phyloP scores from a whole-genome alignment of 2,113 vertebrate genomes.

The Sturnus vulgaris region DNA sequence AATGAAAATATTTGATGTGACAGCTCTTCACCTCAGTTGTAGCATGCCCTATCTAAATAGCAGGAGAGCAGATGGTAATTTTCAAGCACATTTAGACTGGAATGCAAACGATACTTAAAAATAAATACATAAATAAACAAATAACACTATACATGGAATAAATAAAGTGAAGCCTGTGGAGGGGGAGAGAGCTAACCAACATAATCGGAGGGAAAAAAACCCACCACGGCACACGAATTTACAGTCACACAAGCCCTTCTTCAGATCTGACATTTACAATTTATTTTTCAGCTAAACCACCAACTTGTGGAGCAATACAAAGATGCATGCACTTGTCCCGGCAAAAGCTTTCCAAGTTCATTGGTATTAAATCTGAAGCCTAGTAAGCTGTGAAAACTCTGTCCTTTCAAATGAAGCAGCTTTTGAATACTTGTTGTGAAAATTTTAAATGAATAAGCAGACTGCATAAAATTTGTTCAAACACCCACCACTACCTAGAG shows the following conservation, averaged over 20 bases:
- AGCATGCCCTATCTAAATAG: constrained; percentile 67
- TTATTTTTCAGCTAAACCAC: constrained; percentile 44
- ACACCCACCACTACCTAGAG: neutral
- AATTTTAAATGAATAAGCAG: constrained; percentile 25
- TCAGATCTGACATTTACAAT: neutral
- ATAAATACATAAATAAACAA: constrained; percentile 66
- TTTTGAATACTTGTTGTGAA: neutral
- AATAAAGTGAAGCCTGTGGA: constrained; percentile 11
- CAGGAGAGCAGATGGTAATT: constrained; percentile 73
- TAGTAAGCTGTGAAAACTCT: neutral
- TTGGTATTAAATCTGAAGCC: neutral
- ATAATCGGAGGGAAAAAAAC: neutral
- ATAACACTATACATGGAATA: constrained; percentile 55
- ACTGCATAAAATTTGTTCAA: constrained; percentile 12
- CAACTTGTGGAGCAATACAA: neutral
- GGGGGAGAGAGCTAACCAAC: neutral
- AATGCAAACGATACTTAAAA: constrained; percentile 63
- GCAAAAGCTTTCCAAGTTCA: neutral
- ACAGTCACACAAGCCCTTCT: neutral
- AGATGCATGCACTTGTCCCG: neutral
- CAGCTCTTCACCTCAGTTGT: constrained; percentile 72
- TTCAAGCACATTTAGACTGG: constrained; percentile 64
- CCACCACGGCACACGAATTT: neutral
- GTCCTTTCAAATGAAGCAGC: neutral
- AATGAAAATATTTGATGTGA: constrained; percentile 71